These are phyloP conservation scores for Malurus cyaneus DNA, from an alignment of 2,113 vertebrate genomes.

Conservation along the genomic window DNA sequence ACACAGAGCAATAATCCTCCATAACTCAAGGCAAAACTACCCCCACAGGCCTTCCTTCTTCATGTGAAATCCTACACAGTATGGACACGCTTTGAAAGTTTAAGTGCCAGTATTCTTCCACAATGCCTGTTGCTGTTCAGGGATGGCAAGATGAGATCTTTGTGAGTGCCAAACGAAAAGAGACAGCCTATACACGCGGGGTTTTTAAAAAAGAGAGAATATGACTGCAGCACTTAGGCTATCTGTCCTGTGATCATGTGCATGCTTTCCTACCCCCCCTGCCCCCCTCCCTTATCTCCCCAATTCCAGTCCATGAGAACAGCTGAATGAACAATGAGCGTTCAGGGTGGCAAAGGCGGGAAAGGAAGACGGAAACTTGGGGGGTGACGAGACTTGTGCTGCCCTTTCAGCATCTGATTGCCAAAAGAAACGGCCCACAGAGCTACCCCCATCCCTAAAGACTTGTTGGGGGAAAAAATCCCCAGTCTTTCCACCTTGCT, in stretches of 20 bases:
- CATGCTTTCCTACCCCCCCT: background rate
- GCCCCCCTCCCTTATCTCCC: background rate
- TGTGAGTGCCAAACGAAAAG: background rate
- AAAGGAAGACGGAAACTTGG: background rate
- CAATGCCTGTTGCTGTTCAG: background rate
- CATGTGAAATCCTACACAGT: rapidly evolving
- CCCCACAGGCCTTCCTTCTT: background rate
- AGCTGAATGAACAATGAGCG: rapidly evolving
- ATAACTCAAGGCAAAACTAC: background rate
- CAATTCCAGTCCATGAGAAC: background rate
- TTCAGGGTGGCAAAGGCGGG: background rate
- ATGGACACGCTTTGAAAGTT: background rate
- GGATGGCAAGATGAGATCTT: background rate
- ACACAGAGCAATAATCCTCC: background rate
- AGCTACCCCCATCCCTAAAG: rapidly evolving
- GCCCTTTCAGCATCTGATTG: background rate
- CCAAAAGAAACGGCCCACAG: background rate
- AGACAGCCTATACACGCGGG: background rate
- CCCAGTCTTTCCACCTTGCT: background rate
- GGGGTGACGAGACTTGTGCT: background rate
- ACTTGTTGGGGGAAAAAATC: rapidly evolving
- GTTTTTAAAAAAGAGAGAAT: background rate
- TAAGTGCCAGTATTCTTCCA: background rate
- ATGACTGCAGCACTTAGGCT: background rate
- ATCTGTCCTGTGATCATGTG: background rate